These are phyloP conservation scores for Palythoa heliodiscus DNA, from an alignment of 92 coral and sea anemone species.

Conservation along the genomic window DNA sequence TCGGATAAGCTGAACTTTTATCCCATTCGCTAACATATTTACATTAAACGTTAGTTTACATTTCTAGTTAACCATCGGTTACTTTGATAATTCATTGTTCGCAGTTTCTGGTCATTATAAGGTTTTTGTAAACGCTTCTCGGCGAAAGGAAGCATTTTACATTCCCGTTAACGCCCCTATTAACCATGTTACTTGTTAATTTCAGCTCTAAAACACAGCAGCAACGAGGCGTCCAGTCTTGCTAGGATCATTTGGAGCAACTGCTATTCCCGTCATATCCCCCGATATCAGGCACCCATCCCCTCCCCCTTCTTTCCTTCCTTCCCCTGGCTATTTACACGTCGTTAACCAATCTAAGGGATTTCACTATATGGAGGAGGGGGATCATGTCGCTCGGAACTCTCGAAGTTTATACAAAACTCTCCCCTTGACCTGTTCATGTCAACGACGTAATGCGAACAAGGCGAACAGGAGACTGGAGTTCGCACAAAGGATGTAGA, in stretches of 20 bases:
- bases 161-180: neutral
- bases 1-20: no score
- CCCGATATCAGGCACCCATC: neutral
- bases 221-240: neutral
- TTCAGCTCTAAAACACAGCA: neutral
- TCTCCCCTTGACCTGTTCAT: conserved; percentile 74
- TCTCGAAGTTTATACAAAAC: conserved; percentile 70
- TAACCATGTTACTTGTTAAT: neutral
- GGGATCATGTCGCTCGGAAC: conserved; percentile 78
- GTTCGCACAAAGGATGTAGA: conserved; percentile 50
- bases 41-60: no score
- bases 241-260: neutral
- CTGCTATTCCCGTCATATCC: neutral
- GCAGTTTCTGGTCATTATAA: neutral
- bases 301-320: no score
- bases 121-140: neutral
- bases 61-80: neutral
- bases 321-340: neutral
- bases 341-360: neutral
- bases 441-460: conserved; percentile 79
- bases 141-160: neutral
- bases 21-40: no score
- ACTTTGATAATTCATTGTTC: neutral
- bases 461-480: conserved; percentile 58
- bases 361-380: conserved; percentile 86